A percentile compares a stretch with the other conserved stretches of the same genome.
Evolutionary conservation across 2,888 invertebrate genomes (phyloP).

Genomic region (Heteropelma amictum): DNA sequence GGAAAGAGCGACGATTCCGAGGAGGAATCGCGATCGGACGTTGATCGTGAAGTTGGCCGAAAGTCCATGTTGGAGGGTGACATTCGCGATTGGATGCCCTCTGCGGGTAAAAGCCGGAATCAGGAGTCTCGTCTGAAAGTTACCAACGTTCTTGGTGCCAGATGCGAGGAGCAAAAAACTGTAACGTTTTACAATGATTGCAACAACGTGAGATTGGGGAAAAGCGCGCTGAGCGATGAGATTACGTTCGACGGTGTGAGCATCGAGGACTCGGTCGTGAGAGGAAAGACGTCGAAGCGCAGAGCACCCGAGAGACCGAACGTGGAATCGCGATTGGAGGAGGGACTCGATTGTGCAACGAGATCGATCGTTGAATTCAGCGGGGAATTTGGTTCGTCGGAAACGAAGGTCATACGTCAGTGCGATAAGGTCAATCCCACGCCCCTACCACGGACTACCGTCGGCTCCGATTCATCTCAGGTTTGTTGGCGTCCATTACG

Average conservation of each 20-base stretch:
- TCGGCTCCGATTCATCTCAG: constrained; percentile 52
- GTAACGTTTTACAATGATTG: constrained; percentile 68
- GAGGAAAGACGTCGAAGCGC: constrained; percentile 52
- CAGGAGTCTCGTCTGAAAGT: constrained; percentile 61
- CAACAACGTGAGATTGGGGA: constrained; percentile 56
- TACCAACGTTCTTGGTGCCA: constrained; percentile 53
- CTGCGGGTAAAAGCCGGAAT: constrained; percentile 39
- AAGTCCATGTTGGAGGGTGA: not conserved
- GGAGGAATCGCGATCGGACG: no score
- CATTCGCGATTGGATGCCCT: constrained; percentile 3
- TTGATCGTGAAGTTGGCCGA: not conserved
- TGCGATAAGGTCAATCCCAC: constrained; percentile 11
- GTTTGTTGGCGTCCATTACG: constrained; percentile 34
- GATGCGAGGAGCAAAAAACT: constrained; percentile 64
- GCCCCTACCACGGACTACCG: constrained; percentile 15
- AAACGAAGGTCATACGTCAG: not conserved
- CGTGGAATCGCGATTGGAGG: constrained; percentile 15
- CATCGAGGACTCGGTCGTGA: constrained; percentile 21
- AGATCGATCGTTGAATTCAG: constrained; percentile 7
- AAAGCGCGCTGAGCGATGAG: constrained; percentile 40
- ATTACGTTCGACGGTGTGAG: not conserved
- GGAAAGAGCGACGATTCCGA: not conserved
- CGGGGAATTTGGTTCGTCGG: not conserved
- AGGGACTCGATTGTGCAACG: constrained; percentile 37
- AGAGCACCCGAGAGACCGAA: constrained; percentile 63